phyloP scores from a whole-genome alignment of 2,113 vertebrate species.

The Lanius ludovicianus region DNA sequence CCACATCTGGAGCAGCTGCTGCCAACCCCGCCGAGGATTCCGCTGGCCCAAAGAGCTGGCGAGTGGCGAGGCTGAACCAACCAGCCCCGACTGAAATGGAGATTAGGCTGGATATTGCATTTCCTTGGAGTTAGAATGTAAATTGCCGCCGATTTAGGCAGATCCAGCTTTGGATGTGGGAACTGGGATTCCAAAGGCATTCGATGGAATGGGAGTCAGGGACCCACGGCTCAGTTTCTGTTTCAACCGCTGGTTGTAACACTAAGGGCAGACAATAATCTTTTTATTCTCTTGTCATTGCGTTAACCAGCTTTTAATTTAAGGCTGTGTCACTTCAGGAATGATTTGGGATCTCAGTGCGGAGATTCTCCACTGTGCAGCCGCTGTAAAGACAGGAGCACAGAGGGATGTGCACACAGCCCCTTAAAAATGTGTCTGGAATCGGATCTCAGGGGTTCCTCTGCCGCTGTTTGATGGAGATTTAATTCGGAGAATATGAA shows the following conservation, averaged over 20 bases:
- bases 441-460: not conserved
- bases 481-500: not conserved
- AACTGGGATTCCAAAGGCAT: not conserved
- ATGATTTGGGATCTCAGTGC: not conserved
- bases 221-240: not conserved
- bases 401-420: not conserved
- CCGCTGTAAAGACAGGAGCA: not conserved
- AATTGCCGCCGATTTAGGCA: not conserved
- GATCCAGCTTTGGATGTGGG: not conserved
- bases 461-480: not conserved
- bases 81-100: not conserved
- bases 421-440: not conserved
- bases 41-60: not conserved
- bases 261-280: not conserved
- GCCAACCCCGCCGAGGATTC: not conserved
- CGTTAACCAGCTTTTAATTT: not conserved
- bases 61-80: not conserved
- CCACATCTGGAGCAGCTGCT: not conserved
- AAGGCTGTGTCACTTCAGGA: not conserved
- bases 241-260: not conserved
- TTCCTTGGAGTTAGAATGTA: not conserved
- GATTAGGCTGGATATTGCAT: slow-evolving; percentile 13
- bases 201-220: not conserved
- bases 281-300: not conserved
- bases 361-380: not conserved